Evolutionary conservation across 1,140 invertebrate genomes (phyloP).

Genomic region (Arctopsyche grandis): DNA sequence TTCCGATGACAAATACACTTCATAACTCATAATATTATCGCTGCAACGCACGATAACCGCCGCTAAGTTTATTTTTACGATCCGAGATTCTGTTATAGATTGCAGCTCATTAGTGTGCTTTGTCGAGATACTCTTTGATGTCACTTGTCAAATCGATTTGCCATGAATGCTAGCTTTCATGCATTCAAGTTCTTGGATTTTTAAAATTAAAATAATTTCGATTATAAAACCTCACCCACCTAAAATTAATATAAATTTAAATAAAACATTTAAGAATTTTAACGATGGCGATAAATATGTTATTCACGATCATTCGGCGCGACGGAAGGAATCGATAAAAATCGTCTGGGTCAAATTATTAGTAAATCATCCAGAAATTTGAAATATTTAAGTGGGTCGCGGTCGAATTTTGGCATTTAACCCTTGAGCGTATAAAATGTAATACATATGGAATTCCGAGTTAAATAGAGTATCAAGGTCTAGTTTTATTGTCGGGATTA

Average conservation of each 20-base stretch:
- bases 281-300: too few relatives aligned
- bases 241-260: too few relatives aligned
- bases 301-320: background rate
- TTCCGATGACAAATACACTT: slow-evolving; percentile 13
- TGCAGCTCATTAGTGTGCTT: background rate
- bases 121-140: too few relatives aligned
- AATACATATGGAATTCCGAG: background rate
- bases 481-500: background rate
- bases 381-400: slow-evolving; percentile 23
- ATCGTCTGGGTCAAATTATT: too few relatives aligned
- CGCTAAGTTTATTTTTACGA: background rate
- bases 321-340: background rate
- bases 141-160: too few relatives aligned
- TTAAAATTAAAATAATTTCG: too few relatives aligned
- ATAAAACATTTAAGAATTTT: too few relatives aligned
- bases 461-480: background rate
- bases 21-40: slow-evolving; percentile 18
- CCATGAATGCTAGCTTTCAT: too few relatives aligned
- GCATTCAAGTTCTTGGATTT: too few relatives aligned
- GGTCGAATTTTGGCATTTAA: background rate
- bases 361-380: background rate
- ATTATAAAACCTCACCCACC: too few relatives aligned
- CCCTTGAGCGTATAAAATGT: background rate
- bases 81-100: slow-evolving; percentile 5
- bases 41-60: background rate